These are phyloP conservation scores for Trichacis sp. DNA, from an alignment of 2,888 invertebrate species.

Conservation along the genomic window DNA sequence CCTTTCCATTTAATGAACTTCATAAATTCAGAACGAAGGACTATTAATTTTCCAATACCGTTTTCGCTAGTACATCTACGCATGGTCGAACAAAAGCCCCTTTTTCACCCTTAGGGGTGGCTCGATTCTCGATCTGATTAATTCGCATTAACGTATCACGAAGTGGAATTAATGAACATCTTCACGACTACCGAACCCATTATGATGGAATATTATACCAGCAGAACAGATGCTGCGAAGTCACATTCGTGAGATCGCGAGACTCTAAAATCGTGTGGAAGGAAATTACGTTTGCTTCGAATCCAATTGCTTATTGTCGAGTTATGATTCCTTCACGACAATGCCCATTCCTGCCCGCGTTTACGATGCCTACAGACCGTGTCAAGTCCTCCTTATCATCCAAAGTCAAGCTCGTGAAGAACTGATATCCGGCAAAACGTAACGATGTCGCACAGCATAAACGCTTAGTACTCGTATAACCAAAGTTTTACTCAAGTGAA, in stretches of 20 bases:
- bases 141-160: neutral
- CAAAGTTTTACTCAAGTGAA: too few species aligned
- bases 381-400: constrained; percentile 18
- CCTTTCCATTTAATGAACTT: neutral
- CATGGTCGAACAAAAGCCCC: too few species aligned
- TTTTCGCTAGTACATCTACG: too few species aligned
- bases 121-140: too few species aligned
- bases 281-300: constrained; percentile 29
- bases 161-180: neutral
- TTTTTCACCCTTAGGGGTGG: too few species aligned
- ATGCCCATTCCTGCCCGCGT: neutral
- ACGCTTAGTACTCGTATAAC: too few species aligned
- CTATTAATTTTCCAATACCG: too few species aligned
- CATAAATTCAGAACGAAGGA: neutral
- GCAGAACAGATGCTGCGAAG: constrained; percentile 9
- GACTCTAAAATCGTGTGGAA: constrained; percentile 4
- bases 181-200: neutral
- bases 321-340: constrained; percentile 13
- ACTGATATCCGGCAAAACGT: neutral
- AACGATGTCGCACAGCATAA: neutral
- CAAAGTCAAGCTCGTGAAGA: neutral
- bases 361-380: constrained; percentile 17
- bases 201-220: constrained; percentile 5
- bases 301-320: constrained; percentile 26
- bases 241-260: constrained; percentile 1